Evolutionary conservation across 2,797 vertebrate genomes (phyloP), one percentile per base, ranked within the genome.

Genomic region (Tadarida brasiliensis): DNA sequence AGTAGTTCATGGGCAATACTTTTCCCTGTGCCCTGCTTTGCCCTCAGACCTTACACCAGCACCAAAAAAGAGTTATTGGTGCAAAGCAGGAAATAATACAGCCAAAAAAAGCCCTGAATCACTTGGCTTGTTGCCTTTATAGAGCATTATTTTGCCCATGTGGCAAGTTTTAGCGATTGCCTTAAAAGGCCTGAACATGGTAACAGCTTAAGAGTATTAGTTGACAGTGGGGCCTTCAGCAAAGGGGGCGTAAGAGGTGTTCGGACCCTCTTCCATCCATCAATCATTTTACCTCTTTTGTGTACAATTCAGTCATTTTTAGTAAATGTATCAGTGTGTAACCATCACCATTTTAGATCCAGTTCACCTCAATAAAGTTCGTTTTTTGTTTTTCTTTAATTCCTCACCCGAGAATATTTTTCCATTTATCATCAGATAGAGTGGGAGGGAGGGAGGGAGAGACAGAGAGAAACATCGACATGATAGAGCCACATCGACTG

Each of bases 51-150:
- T 95, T 63, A 65, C 80, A 81, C n/a, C 70, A 70, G 39, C 10
- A 33, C 71, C 70, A 71, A 68, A 49, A 49, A 76, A 67, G 49
- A 68, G 35, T 78, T 78, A 10, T 54, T 47, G 93, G 47, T 33
- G 51, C 76, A 90, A 91, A 88, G 84, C 51, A 94, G 84, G 56
- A 91, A 86, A 61, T 51, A 82, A 70, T 20, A 65, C 57, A 86
- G 73, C 12, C 14, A 20, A 39, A 28, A 30, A 15, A 5, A 22
- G 16, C 33, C 35, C 15, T 11, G 39, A 28, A 14, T 77, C 35
- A n/a, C 73, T 71, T 77, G 90, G 12, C 44, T 10, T 44, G 19
- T 54, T 22, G 54, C 30, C 70, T 71, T 77, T 51, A 39, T 6
- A 12, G 9, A 83, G n/a, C 59, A 90, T 65, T 61, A 61, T 65